phyloP scores from a whole-genome alignment of 2,797 vertebrate genomes.

The Thunnus albacares region DNA sequence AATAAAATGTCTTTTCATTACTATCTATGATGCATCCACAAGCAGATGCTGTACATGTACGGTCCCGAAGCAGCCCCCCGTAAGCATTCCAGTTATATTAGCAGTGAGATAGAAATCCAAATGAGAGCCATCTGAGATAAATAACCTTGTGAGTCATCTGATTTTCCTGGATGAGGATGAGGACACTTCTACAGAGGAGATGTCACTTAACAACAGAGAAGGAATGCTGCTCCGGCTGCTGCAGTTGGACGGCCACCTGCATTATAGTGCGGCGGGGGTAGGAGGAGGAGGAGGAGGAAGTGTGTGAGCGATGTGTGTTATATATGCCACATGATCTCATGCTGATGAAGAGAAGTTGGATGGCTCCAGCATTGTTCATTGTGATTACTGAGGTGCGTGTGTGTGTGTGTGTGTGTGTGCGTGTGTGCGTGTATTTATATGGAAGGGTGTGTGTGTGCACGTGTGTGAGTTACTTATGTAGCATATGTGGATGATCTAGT shows the following conservation, averaged over 20 bases:
- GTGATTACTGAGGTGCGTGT: conserved; percentile 62
- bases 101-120: conserved; percentile 31
- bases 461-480: conserved; percentile 22
- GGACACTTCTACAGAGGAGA: conserved; percentile 77
- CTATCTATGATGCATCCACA: background rate
- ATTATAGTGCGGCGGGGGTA: conserved; percentile 23
- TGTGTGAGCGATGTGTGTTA: conserved; percentile 69
- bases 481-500: conserved; percentile 71
- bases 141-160: conserved; percentile 68
- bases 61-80: conserved; percentile 4
- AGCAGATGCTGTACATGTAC: background rate
- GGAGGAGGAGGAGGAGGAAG: conserved; percentile 65
- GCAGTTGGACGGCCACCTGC: conserved; percentile 74
- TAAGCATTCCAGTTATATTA: conserved; percentile 35
- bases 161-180: conserved; percentile 73
- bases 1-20: background rate
- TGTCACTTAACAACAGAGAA: conserved; percentile 78
- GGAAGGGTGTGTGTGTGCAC: conserved; percentile 6
- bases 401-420: conserved; percentile 34
- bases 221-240: conserved; percentile 69
- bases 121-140: conserved; percentile 48
- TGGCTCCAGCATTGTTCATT: conserved; percentile 79
- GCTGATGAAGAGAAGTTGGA: conserved; percentile 75
- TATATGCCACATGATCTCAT: conserved; percentile 81
- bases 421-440: conserved; percentile 18